Evolutionary conservation across 2,888 invertebrate genomes (phyloP).

Genomic region (Apodemia zela): DNA sequence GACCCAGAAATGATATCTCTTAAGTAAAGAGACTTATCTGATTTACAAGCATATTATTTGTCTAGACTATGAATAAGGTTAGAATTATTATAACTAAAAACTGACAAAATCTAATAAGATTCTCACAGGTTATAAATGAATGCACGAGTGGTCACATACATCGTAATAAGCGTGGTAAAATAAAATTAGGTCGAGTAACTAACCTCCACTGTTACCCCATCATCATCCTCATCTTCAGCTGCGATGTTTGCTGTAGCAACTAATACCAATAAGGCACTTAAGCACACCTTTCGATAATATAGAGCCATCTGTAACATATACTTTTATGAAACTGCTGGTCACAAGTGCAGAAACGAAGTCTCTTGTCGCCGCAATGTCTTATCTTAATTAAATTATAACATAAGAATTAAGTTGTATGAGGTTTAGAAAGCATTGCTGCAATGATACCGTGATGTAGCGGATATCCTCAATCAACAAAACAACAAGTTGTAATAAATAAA

Average conservation of each 20-base stretch:
- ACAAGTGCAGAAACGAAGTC: background rate
- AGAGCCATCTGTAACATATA: conserved; percentile 64
- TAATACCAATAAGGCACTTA: conserved; percentile 54
- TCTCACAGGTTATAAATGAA: background rate
- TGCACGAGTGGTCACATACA: background rate
- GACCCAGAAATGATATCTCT: conserved; percentile 11
- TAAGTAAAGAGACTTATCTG: conserved; percentile 4
- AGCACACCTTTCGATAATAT: conserved; percentile 46
- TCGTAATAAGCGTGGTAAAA: conserved; percentile 1
- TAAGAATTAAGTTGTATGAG: background rate
- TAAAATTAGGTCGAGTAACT: conserved; percentile 39
- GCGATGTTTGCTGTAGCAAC: conserved; percentile 39
- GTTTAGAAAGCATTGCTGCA: background rate
- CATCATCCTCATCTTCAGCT: conserved; percentile 47
- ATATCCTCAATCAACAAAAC: conserved; percentile 66
- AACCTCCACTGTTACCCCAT: conserved; percentile 67
- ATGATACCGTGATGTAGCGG: conserved; percentile 53
- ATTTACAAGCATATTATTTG: background rate
- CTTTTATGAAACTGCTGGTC: background rate
- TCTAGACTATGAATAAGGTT: background rate
- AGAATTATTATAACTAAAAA: background rate
- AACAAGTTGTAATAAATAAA: conserved; percentile 27
- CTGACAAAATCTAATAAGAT: too few species aligned
- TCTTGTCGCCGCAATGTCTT: conserved; percentile 21
- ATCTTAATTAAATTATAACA: conserved; percentile 40